Evolutionary conservation across 2,797 vertebrate species (phyloP).

Genomic region (Epinephelus malabaricus): DNA sequence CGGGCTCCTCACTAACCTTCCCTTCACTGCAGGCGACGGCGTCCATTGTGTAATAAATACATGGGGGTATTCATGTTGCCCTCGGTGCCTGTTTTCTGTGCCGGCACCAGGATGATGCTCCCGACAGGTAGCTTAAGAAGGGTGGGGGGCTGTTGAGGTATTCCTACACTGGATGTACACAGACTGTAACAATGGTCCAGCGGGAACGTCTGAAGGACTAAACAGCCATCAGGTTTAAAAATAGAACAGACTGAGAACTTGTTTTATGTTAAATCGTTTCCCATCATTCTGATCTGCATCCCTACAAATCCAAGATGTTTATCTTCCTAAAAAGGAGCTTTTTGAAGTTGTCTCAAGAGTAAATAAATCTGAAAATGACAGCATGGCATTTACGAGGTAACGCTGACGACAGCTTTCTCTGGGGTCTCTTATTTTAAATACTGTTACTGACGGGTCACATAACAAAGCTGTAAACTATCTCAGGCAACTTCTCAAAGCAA

Average conservation of each 20-base stretch:
- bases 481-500: no score
- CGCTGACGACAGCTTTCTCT: not conserved
- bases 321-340: not conserved
- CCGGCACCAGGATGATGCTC: slow-evolving; percentile 32
- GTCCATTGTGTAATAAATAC: slow-evolving; percentile 45
- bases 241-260: not conserved
- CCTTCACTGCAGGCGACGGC: slow-evolving; percentile 20
- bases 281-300: not conserved
- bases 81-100: slow-evolving; percentile 18
- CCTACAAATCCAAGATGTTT: not conserved
- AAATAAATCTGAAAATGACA: not conserved
- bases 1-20: slow-evolving; percentile 38
- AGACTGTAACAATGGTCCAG: not conserved
- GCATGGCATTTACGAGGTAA: not conserved
- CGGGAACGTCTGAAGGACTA: slow-evolving; percentile 49
- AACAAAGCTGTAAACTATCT: not conserved
- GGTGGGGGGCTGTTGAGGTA: not conserved
- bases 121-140: slow-evolving; percentile 24
- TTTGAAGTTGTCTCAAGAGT: not conserved
- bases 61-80: slow-evolving; percentile 35
- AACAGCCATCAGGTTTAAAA: slow-evolving; percentile 8
- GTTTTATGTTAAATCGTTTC: not conserved
- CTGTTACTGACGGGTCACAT: no score
- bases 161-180: not conserved
- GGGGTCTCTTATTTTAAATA: no score